These are phyloP conservation scores for Creontiades dilutus DNA, from an alignment of 2,888 invertebrate genomes.

Conservation along the genomic window DNA sequence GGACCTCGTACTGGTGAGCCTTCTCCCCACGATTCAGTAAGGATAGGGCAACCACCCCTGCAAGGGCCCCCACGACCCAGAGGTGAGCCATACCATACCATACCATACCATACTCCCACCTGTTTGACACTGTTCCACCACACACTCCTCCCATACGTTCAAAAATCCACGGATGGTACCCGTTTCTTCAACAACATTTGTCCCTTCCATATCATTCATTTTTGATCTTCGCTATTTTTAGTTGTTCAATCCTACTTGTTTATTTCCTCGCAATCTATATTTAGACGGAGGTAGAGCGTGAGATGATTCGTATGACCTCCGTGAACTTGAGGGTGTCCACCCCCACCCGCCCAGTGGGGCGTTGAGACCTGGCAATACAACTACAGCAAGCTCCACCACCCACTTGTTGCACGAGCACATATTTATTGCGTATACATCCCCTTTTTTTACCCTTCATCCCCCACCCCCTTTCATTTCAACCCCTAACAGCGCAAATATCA, in stretches of 20 bases:
- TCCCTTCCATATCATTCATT: too few relatives aligned
- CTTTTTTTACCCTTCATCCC: not conserved
- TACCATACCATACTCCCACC: not conserved
- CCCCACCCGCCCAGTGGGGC: not conserved
- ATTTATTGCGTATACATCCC: not conserved
- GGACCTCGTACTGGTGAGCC: not conserved
- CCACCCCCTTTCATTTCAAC: not conserved
- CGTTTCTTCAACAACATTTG: too few relatives aligned
- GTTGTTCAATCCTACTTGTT: not conserved
- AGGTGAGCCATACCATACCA: conserved; percentile 40
- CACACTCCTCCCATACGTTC: too few relatives aligned
- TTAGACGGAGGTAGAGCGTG: not conserved
- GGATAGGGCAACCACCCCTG: conserved; percentile 69
- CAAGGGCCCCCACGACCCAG: conserved; percentile 61
- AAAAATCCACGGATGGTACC: too few relatives aligned
- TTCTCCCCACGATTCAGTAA: conserved; percentile 58
- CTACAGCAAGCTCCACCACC: conserved; percentile 31
- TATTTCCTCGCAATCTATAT: not conserved
- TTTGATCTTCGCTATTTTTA: not conserved
- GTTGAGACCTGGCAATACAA: conserved; percentile 38
- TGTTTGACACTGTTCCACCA: not conserved
- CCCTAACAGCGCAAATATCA: too few relatives aligned
- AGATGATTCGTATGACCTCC: not conserved
- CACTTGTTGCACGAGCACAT: conserved; percentile 54
- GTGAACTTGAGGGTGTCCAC: conserved; percentile 1